These are phyloP conservation scores for Marisa cornuarietis DNA, from an alignment of 1,140 invertebrate genomes.

Conservation along the genomic window DNA sequence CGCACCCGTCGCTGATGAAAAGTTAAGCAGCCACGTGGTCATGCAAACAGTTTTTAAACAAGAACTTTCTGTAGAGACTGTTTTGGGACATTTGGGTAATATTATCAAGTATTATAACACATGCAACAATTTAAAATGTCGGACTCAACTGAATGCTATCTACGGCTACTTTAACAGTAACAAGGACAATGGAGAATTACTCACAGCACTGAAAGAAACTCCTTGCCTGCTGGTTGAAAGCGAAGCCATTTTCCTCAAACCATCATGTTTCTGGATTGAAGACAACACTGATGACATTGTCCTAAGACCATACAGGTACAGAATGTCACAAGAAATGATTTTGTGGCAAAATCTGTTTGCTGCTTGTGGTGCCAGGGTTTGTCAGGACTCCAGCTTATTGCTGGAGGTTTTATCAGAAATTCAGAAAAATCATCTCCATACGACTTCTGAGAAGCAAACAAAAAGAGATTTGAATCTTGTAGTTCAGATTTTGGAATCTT, in stretches of 20 bases:
- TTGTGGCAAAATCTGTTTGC: too few species aligned
- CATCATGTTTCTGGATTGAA: too few species aligned
- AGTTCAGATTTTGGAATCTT: conserved; percentile 8
- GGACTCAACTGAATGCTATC: background rate
- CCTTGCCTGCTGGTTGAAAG: conserved; percentile 12
- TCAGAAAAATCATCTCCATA: conserved; percentile 3
- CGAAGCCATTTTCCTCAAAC: background rate
- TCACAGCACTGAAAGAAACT: background rate
- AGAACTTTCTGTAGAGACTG: background rate
- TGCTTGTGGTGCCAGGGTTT: too few species aligned
- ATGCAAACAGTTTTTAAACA: background rate
- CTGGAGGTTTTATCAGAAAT: conserved; percentile 15
- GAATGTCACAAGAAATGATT: too few species aligned
- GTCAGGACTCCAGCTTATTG: background rate
- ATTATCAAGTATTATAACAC: background rate
- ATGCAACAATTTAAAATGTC: background rate
- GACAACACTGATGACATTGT: too few species aligned
- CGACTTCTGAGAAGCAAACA: background rate
- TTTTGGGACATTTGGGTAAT: conserved; percentile 1
- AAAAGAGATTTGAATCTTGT: conserved; percentile 19
- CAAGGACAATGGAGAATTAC: background rate
- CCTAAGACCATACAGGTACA: too few species aligned
- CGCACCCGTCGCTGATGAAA: background rate
- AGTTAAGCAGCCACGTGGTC: background rate
- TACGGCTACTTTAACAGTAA: background rate